Percentiles rank a stretch among this genome's conserved stretches.
Evolutionary conservation across 2,888 invertebrate species (phyloP).

Genomic region (Proisotoma minuta): DNA sequence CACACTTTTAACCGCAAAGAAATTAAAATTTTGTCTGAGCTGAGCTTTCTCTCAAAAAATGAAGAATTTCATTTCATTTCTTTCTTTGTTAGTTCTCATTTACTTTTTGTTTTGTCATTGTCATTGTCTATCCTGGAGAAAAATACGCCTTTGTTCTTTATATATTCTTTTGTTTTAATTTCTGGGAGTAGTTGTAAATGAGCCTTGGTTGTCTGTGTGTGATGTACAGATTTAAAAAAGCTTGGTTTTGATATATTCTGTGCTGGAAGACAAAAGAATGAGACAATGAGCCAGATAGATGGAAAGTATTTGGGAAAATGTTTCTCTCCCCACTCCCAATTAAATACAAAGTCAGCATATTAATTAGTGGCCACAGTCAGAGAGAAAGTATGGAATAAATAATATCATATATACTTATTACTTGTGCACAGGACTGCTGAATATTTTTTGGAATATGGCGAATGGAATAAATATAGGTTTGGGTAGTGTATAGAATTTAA

Average conservation of each 20-base stretch:
- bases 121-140: background rate
- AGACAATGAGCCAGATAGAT: no score
- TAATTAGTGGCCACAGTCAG: no score
- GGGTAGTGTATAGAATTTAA: no score
- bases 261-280: no score
- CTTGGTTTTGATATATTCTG: conserved; percentile 9
- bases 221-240: conserved; percentile 9
- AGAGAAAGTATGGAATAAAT: no score
- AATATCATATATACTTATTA: no score
- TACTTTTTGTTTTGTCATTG: background rate
- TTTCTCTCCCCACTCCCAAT: background rate
- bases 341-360: background rate
- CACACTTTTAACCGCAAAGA: no score
- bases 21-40: no score
- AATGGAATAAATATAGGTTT: no score
- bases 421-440: no score
- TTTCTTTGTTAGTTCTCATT: background rate
- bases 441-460: no score
- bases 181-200: background rate
- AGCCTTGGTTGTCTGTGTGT: conserved; percentile 3
- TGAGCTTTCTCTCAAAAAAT: background rate
- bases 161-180: background rate
- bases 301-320: no score
- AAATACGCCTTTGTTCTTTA: background rate
- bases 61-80: background rate